A percentile compares a stretch with the other conserved stretches of the same genome.
Evolutionary conservation across 2,113 vertebrate species (phyloP).

Genomic region (Myodes glareolus): DNA sequence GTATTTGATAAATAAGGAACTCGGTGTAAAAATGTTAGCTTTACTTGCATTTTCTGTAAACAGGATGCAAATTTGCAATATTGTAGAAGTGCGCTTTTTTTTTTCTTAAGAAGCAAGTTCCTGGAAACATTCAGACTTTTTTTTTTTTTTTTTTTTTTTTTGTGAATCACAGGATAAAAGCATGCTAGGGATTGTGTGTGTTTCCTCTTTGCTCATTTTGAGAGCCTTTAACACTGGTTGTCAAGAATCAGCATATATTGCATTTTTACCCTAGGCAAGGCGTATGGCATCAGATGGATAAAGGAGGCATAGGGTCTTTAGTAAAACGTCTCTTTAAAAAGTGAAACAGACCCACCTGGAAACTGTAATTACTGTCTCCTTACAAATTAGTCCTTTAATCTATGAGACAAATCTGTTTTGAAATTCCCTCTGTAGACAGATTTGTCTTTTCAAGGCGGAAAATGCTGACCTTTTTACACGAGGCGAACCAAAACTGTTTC

Average conservation of each 20-base stretch:
- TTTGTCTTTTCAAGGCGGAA: constrained; percentile 22
- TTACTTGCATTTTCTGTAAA: constrained; percentile 64
- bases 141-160: not conserved
- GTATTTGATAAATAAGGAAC: constrained; percentile 48
- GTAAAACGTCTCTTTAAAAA: not conserved
- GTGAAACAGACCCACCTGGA: not conserved
- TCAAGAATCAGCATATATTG: constrained; percentile 47
- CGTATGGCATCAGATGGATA: not conserved
- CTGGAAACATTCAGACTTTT: constrained; percentile 47
- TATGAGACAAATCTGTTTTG: not conserved
- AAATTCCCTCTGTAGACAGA: not conserved
- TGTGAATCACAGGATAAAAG: constrained; percentile 46
- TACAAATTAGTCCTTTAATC: constrained; percentile 16
- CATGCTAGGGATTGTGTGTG: constrained; percentile 27
- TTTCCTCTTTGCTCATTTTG: not conserved
- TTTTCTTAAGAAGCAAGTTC: constrained; percentile 33
- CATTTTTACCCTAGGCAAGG: constrained; percentile 28
- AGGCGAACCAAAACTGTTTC: not conserved
- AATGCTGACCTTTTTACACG: not conserved
- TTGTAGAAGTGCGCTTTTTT: constrained; percentile 37
- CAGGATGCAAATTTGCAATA: constrained; percentile 29
- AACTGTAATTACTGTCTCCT: not conserved
- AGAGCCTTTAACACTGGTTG: constrained; percentile 35
- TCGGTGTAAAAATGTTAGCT: not conserved
- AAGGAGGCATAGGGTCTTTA: not conserved